A percentile compares a stretch with the other conserved stretches of the same genome.
Conservation (phyloP, 2,797 vertebrate genomes). For the Galaxias olidus region DNA sequence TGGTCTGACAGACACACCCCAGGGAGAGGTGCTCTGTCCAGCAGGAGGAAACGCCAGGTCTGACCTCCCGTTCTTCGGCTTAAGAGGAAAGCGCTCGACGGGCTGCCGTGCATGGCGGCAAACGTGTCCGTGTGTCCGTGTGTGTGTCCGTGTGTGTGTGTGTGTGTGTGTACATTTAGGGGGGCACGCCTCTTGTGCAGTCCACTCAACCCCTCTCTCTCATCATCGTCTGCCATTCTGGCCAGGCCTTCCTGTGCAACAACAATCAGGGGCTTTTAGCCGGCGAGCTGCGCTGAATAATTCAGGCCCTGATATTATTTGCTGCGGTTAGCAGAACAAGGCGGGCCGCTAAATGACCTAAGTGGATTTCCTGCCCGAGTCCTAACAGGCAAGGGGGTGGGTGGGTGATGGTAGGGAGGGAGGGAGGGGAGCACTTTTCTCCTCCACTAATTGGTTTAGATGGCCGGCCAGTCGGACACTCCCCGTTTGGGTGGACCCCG, state of each 20-base stretch:
- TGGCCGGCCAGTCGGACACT: slow-evolving; percentile 80
- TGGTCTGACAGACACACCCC: too few species aligned
- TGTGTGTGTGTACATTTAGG: slow-evolving; percentile 5
- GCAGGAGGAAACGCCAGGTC: too few species aligned
- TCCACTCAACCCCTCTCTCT: slow-evolving; percentile 54
- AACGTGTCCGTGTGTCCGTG: background rate
- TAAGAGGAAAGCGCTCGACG: background rate
- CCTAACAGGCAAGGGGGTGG: slow-evolving; percentile 67
- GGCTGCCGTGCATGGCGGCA: background rate
- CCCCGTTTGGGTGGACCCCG: slow-evolving; percentile 78
- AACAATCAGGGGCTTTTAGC: slow-evolving; percentile 87
- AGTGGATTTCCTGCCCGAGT: slow-evolving; percentile 85
- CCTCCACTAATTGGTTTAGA: slow-evolving; percentile 84
- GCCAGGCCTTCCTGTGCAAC: slow-evolving; percentile 76
- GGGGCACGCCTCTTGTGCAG: slow-evolving; percentile 16
- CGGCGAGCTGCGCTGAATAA: slow-evolving; percentile 88
- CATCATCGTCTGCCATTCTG: slow-evolving; percentile 65
- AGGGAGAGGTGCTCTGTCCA: too few species aligned
- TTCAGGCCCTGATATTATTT: slow-evolving; percentile 87
- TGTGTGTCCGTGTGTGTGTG: slow-evolving; percentile 11
- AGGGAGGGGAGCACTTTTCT: slow-evolving; percentile 45
- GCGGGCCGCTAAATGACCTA: slow-evolving; percentile 83
- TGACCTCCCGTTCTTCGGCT: background rate
- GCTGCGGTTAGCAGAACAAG: slow-evolving; percentile 78
- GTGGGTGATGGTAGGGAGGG: slow-evolving; percentile 42